Percentiles rank a stretch among this genome's conserved stretches.
Conservation (phyloP, 2,797 vertebrate species). For the Pipistrellus kuhlii region DNA sequence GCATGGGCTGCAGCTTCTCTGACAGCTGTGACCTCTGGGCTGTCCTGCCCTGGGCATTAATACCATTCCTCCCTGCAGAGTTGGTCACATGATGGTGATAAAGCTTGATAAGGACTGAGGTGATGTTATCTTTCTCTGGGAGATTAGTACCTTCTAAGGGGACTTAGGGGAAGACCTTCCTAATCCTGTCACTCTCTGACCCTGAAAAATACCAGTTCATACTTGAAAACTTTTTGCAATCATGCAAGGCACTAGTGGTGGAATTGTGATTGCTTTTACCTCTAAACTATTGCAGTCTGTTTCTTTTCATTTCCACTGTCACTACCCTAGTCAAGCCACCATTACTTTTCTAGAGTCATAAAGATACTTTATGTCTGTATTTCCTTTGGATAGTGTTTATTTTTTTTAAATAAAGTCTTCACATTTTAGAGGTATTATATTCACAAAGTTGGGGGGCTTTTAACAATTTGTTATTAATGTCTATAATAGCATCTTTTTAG, state of each 20-base stretch:
- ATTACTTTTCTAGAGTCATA: neutral
- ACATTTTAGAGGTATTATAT: neutral
- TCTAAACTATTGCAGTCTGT: neutral
- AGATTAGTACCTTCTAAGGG: neutral
- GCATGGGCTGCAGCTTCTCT: neutral
- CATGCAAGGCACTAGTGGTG: neutral
- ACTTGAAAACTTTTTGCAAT: neutral
- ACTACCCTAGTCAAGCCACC: neutral
- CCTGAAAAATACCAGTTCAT: neutral
- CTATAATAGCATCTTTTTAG: slow-evolving; percentile 4
- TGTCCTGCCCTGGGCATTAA: neutral
- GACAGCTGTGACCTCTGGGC: rapidly evolving
- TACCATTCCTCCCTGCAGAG: neutral
- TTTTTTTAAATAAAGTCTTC: neutral
- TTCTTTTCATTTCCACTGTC: neutral
- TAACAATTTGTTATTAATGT: neutral
- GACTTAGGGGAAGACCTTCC: neutral
- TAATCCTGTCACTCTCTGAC: neutral
- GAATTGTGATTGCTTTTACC: neutral
- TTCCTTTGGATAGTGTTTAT: neutral
- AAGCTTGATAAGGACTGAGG: neutral
- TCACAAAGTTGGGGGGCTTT: neutral
- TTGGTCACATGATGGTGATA: neutral
- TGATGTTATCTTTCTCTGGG: neutral
- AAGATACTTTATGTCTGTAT: neutral